Base-by-base conservation (phyloP, 2,888 invertebrate genomes). In the Melinaea marsaeus region DNA sequence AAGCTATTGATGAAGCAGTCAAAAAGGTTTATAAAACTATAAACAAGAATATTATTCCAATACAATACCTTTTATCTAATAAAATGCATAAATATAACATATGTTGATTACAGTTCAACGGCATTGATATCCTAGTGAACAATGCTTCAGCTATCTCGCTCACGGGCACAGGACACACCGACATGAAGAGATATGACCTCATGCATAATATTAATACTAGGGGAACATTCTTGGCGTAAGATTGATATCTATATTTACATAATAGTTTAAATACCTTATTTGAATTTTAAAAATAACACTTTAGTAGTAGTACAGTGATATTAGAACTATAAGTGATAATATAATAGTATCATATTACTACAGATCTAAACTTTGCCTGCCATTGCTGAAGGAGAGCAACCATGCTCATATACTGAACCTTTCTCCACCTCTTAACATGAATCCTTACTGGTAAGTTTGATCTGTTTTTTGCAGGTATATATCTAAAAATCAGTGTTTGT, bases 171-270 rank as follows among this genome's bases (percentile, higher is more conserved):
- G 88, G 92, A 2, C 89, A 94, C 6, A 98, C 98, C 0, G 95
- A 97, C 48, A 98, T 99, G 98, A 99, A 99, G 89, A 93, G 94
- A 84, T 99, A 97, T 80, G 99, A 99, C 86, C 93, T 99, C 54
- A 99, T 99, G 99, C 96, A 98, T 79, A 93, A 93, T 65, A 94
- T 99, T 73, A 99, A 99, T 86, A 95, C 98, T 0, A 93, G 99
- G 72, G 99, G 99, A 72, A 99, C 99, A 2, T 99, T 96, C 85
- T 91, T 99, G 64, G 96, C 97, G 95, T 98, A 89, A 93, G 94
- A 51, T 9, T 90, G 35, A 48, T n/a, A 46, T 45, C 46, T 35
- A 54, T 4, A 35, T 37, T n/a, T 48, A 11, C 6, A 13, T 7
- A 13, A 13, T 32, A 46, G 3, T 45, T 42, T 0, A 0, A 4